These are phyloP conservation scores for Apamea epomidion DNA, from an alignment of 2,888 invertebrate species.

Conservation along the genomic window DNA sequence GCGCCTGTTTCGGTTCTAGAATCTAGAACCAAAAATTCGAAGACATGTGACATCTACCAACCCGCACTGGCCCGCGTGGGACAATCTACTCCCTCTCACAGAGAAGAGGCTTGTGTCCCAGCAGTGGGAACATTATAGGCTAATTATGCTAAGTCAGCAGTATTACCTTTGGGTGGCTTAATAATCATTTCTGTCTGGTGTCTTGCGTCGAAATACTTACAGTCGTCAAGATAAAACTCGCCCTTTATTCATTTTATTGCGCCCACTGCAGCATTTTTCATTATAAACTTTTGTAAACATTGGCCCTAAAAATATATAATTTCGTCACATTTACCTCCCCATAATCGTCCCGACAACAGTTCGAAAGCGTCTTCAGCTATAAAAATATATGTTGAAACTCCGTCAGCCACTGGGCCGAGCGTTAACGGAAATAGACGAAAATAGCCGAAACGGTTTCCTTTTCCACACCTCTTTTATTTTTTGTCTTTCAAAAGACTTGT, in stretches of 20 bases:
- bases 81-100: no score
- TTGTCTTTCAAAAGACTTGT: slow-evolving; percentile 63
- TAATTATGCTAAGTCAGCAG: background rate
- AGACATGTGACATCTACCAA: no score
- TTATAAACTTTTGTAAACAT: slow-evolving; percentile 32
- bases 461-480: slow-evolving; percentile 68
- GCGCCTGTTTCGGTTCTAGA: no score
- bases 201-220: background rate
- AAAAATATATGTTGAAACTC: slow-evolving; percentile 60
- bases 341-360: slow-evolving; percentile 43
- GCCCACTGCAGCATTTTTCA: background rate
- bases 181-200: background rate
- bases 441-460: slow-evolving; percentile 77
- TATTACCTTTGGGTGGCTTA: background rate
- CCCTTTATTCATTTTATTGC: background rate
- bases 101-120: no score
- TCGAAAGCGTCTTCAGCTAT: slow-evolving; percentile 43
- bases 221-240: background rate
- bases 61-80: no score
- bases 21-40: no score
- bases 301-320: slow-evolving; percentile 18
- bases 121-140: no score
- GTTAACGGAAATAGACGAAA: slow-evolving; percentile 80
- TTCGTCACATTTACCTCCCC: slow-evolving; percentile 41
- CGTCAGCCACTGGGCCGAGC: slow-evolving; percentile 56